These are phyloP conservation scores for Hafferia zeledoni DNA, from an alignment of 2,797 vertebrate species.

Conservation along the genomic window DNA sequence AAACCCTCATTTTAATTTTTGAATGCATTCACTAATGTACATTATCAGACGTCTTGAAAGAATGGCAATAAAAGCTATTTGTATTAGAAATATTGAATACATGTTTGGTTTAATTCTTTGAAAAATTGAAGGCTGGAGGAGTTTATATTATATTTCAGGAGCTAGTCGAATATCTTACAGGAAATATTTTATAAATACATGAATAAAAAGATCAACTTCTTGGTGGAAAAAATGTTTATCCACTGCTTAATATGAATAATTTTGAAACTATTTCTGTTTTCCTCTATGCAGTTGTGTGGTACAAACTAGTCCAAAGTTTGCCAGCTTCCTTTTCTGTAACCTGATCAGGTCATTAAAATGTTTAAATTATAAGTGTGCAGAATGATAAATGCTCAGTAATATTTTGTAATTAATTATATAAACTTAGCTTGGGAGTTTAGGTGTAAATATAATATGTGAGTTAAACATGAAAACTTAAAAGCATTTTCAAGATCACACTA, in stretches of 20 bases:
- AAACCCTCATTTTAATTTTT: background rate
- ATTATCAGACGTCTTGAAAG: background rate
- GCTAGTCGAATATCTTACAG: background rate
- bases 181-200: background rate
- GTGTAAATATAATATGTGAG: background rate
- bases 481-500: background rate
- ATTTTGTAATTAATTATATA: background rate
- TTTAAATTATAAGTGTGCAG: background rate
- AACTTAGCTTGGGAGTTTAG: background rate
- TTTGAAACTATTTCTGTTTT: background rate
- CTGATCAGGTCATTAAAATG: background rate
- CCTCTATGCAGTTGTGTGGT: background rate
- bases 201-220: background rate
- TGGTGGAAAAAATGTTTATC: background rate
- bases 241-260: background rate
- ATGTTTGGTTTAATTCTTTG: background rate
- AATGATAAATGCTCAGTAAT: background rate
- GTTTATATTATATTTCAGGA: background rate
- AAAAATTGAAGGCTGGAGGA: background rate
- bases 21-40: background rate
- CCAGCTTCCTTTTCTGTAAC: background rate
- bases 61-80: background rate
- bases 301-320: background rate
- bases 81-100: background rate
- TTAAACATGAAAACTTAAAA: background rate